Base-by-base conservation (phyloP, 2,888 invertebrate species). In the Andrena fulva region DNA sequence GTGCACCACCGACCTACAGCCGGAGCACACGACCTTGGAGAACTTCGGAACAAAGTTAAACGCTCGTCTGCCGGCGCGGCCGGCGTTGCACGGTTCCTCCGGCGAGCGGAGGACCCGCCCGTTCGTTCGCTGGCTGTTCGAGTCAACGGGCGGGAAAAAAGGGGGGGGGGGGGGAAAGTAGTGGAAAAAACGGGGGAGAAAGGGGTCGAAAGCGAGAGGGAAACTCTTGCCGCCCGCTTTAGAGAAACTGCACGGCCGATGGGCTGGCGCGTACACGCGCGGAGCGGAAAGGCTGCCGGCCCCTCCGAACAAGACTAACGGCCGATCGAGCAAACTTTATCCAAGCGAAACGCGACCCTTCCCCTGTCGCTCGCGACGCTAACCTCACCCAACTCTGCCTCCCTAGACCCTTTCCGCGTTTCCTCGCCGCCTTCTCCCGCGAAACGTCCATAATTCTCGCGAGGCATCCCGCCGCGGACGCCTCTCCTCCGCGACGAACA, bases 11-110 rank as follows among this genome's bases (percentile, higher is more conserved):
- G 91, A 92, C 91, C 91, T 91, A 91, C 89, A 91, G 85, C 85
- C 85, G 83, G 77, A 67, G 69, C 90, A 88, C 89, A 87, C 91
- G 91, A 91, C 91, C 91, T 91, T 91, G 91, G 89, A 89, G 90
- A 92, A 93, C 92, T 93, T 93, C 86, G 89, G 92, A 93, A 93
- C 93, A 93, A 93, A 93, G 93, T 93, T 93, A 92, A 91, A 91
- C 90, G 89, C 85, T 86, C 87, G 85, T 82, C 87, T 87, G 81
- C 68, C 76, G 66, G 72, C 54, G 24, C 82, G 80, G 80, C 68
- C 87, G 85, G 27, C 48, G 42, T 48, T 77, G 70, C 85, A 76
- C 75, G 84, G 64, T 82, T 80, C 79, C 75, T 75, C 42, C 66
- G 74, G 63, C 59, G n/a, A 16, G 20, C 68, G 16, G 60, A 50